Percentiles rank a stretch among this genome's conserved stretches.
Conservation (phyloP, 2,888 invertebrate genomes). For the Eilema sororculum region DNA sequence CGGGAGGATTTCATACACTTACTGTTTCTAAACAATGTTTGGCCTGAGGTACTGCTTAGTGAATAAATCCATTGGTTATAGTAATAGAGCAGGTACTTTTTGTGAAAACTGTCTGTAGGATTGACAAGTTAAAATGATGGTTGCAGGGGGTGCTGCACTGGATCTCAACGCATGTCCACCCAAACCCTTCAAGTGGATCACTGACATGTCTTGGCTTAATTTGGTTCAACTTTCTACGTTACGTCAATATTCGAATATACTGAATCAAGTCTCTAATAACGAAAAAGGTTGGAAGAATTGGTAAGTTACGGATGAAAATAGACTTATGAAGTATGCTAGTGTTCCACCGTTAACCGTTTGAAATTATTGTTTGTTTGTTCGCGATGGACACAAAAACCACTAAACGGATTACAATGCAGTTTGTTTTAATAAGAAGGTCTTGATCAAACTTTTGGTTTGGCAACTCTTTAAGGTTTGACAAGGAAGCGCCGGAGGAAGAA, state of each 20-base stretch:
- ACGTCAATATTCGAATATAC: conserved; percentile 89
- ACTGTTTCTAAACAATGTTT: too few relatives aligned
- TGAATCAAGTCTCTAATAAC: conserved; percentile 88
- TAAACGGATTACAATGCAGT: too few relatives aligned
- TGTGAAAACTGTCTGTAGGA: background rate
- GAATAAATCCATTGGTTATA: too few relatives aligned
- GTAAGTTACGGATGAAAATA: conserved; percentile 63
- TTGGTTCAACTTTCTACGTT: conserved; percentile 91
- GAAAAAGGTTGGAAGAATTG: conserved; percentile 90
- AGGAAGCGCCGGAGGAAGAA: conserved; percentile 94
- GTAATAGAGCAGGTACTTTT: background rate
- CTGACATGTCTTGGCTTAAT: conserved; percentile 95
- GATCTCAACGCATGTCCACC: conserved; percentile 93
- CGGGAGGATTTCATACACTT: too few relatives aligned
- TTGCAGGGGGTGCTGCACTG: conserved; percentile 92
- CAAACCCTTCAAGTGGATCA: conserved; percentile 94
- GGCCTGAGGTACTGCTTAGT: too few relatives aligned
- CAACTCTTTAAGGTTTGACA: conserved; percentile 92
- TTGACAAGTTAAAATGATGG: background rate
- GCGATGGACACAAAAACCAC: too few relatives aligned
- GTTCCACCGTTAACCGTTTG: too few relatives aligned
- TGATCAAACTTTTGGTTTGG: conserved; percentile 87
- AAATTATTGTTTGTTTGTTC: too few relatives aligned
- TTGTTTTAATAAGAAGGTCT: too few relatives aligned
- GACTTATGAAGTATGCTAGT: background rate